These are phyloP conservation scores for Dynastes hyllus DNA, from an alignment of 2,888 invertebrate genomes.

Conservation along the genomic window DNA sequence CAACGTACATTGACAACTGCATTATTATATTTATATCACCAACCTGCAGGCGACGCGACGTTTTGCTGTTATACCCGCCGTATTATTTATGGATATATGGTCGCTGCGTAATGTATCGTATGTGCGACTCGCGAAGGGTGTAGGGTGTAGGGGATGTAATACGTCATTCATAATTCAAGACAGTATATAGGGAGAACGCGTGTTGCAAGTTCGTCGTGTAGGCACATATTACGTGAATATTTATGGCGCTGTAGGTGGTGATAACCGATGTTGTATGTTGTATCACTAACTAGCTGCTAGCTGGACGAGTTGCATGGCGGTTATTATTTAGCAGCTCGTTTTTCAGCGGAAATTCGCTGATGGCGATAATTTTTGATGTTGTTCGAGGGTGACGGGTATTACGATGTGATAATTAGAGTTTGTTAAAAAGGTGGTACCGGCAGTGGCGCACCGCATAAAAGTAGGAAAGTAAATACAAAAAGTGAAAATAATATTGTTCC, in stretches of 20 bases:
- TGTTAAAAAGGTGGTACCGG: neutral
- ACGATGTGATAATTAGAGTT: neutral
- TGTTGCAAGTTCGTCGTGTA: neutral
- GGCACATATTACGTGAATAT: neutral
- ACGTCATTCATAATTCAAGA: slow-evolving; percentile 16
- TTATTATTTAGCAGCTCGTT: neutral
- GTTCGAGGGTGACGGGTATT: neutral
- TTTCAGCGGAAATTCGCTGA: neutral
- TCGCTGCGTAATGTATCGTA: too few relatives aligned
- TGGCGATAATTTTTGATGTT: neutral
- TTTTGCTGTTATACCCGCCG: too few relatives aligned
- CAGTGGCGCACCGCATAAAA: too few relatives aligned
- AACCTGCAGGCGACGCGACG: too few relatives aligned
- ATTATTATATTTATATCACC: too few relatives aligned
- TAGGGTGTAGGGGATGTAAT: neutral
- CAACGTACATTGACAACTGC: too few relatives aligned
- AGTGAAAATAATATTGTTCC: too few relatives aligned
- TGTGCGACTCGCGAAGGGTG: too few relatives aligned
- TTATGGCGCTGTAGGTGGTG: neutral
- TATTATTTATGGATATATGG: too few relatives aligned
- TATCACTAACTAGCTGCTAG: too few relatives aligned
- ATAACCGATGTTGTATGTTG: neutral
- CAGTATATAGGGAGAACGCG: neutral
- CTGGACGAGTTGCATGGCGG: neutral
- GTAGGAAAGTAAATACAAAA: too few relatives aligned